Evolutionary conservation across 2,113 vertebrate species (phyloP), one percentile per base, ranked within the genome.

Genomic region (Cyanoliseus patagonus): DNA sequence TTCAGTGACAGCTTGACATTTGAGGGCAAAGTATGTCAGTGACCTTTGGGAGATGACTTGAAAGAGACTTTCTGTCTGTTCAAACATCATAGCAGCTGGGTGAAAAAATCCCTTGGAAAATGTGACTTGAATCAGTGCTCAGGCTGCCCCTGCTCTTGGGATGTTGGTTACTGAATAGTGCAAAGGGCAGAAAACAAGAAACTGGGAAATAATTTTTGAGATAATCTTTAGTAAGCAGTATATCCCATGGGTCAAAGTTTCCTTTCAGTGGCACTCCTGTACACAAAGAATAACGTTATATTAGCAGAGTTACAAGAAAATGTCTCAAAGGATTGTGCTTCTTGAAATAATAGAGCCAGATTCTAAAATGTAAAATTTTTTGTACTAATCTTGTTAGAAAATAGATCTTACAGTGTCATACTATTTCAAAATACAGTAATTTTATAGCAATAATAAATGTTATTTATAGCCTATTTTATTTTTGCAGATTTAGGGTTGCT

Each of bases 1-100:
- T 81, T 55, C 74, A 93, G 84, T 30, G 74, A 24, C 79, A 81
- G 44, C 44, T 7, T 94, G 92, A 89, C 81, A 92, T 95, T 91
- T 91, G 78, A 78, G 52, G 57, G 85, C 79, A 76, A 33, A 76
- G 86, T n/a, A 78, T 63, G 68, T 47, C 87, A 53, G 10, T 92
- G 90, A 67, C 66, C 17, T 5, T 91, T 72, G 83, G 94, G 85
- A 88, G 90, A 67, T 73, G 86, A 73, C 86, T 90, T 86, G 66
- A 83, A 92, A 92, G 94, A 88, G 83, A 35, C 52, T 55, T 69
- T 28, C 3, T 42, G 47, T 69, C 67, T 81, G 41, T 35, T 69
- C 69, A 78, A 55, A 69, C 41, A 47, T 62, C 70, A 11, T 55
- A 70, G 76, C 31, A 5, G 39, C 30, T 14, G 25, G 13, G 7